Evolutionary conservation across 1,140 invertebrate genomes (phyloP), one percentile per base, ranked within the genome.

Genomic region (Matsumurasca onukii): DNA sequence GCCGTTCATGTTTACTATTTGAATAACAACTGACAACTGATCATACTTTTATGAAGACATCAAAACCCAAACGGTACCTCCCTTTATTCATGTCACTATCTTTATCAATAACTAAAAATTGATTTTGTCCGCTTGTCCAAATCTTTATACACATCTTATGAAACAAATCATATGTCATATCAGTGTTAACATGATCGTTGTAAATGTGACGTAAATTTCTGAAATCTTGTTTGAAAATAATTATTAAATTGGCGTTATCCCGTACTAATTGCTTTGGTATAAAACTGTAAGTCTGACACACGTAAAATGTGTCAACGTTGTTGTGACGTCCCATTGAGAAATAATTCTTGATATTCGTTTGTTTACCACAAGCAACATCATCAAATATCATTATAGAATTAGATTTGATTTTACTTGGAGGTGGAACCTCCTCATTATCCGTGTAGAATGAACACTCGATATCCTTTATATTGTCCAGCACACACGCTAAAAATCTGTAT

Each of bases 271-370:
- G 77, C 75, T 81, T 81, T 3, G 77, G 77, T 52, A 79, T 77
- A 48, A 70, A 69, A 22, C 75, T 69, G 70, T 79, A 80, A 20
- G 75, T 77, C 73, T 80, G 77, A 72, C 63, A 74, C 22, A 80
- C 70, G 73, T 79, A 81, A 77, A 80, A 81, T 70, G 71, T 71
- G 71, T 80, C 77, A 31, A 78, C 71, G 34, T n/a, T n/a, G n/a
- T n/a, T n/a, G n/a, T n/a, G n/a, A n/a, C n/a, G n/a, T n/a, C n/a
- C n/a, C n/a, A n/a, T 79, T 67, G 73, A 73, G 74, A 80, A 80
- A 73, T 78, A 78, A 66, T 57, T 1, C 64, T 66, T 65, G 52
- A 66, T 67, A 31, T 64, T 66, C 27, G 24, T 59, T 57, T 71
- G 66, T 62, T 69, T 57, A 24, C 39, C 67, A 51, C 31, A 68